Percentiles rank a stretch among this genome's conserved stretches.
Conservation (phyloP, 2,888 invertebrate species). For the Zonitis immaculata region DNA sequence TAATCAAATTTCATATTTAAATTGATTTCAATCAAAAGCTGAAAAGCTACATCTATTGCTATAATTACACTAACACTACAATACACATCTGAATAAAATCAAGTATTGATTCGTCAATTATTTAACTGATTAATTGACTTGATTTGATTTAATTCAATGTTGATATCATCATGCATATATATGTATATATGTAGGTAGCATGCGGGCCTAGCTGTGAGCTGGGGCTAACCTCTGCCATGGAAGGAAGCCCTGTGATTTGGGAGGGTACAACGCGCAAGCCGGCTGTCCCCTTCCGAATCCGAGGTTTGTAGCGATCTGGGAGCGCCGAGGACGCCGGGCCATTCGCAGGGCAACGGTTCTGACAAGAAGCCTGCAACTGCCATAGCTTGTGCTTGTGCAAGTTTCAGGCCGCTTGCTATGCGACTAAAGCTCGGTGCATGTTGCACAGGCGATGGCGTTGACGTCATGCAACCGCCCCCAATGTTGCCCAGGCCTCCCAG, state of each 20-base stretch:
- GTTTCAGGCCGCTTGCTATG: conserved; percentile 64
- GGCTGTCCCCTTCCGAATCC: conserved; percentile 42
- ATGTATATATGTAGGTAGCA: conserved; percentile 14
- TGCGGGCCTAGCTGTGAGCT: conserved; percentile 25
- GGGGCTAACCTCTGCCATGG: conserved; percentile 60
- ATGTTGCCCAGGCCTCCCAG: conserved; percentile 29
- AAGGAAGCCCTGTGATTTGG: conserved; percentile 59
- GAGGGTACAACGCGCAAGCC: conserved; percentile 47
- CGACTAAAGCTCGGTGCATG: conserved; percentile 52
- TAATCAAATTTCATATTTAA: not conserved
- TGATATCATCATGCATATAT: conserved; percentile 16
- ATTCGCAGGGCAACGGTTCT: conserved; percentile 40
- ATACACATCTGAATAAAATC: not conserved
- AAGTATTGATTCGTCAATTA: too few species aligned
- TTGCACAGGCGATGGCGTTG: conserved; percentile 40
- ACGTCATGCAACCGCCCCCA: conserved; percentile 43
- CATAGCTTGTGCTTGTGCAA: conserved; percentile 69
- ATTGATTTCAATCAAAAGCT: not conserved
- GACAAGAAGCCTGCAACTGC: conserved; percentile 65
- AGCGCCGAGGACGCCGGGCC: conserved; percentile 24
- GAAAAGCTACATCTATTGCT: conserved; percentile 27
- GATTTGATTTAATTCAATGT: not conserved
- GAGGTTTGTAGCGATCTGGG: conserved; percentile 31
- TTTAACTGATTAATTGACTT: too few species aligned
- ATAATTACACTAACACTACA: conserved; percentile 11